phyloP scores from a whole-genome alignment of 2,113 vertebrate species.

The Stomatorhinus ivindoensis region DNA sequence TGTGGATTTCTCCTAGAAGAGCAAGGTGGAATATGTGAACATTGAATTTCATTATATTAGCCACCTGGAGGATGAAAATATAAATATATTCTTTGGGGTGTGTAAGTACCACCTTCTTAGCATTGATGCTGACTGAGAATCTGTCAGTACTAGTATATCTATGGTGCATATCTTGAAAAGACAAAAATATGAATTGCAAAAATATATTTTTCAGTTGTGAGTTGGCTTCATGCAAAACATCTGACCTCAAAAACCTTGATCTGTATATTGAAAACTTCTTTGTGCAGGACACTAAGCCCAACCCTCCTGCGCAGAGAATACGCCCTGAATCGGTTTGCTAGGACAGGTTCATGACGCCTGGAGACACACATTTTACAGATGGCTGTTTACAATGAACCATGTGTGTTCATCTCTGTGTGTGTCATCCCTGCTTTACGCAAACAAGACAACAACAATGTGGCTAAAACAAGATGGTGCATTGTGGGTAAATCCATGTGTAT shows the following conservation, averaged over 20 bases:
- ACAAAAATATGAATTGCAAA: background rate
- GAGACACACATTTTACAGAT: background rate
- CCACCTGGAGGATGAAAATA: background rate
- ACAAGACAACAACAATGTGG: background rate
- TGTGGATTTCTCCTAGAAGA: background rate
- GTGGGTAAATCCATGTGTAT: background rate
- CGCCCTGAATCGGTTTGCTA: background rate
- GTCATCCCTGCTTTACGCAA: background rate
- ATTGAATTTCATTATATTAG: background rate
- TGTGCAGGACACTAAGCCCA: background rate
- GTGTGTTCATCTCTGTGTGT: background rate
- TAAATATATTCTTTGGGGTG: background rate
- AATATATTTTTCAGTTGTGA: background rate
- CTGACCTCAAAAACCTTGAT: background rate
- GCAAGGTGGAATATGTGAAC: background rate
- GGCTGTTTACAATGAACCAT: background rate
- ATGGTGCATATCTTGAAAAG: background rate
- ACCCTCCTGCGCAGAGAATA: background rate
- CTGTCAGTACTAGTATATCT: background rate
- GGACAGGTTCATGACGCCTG: background rate
- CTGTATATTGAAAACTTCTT: background rate
- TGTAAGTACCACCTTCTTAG: background rate
- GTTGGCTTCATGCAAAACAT: conserved; percentile 7
- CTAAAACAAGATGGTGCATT: background rate
- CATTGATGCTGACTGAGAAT: background rate